These are phyloP conservation scores for Glyphotaelius pellucidus DNA, from an alignment of 2,888 invertebrate species.

Conservation along the genomic window DNA sequence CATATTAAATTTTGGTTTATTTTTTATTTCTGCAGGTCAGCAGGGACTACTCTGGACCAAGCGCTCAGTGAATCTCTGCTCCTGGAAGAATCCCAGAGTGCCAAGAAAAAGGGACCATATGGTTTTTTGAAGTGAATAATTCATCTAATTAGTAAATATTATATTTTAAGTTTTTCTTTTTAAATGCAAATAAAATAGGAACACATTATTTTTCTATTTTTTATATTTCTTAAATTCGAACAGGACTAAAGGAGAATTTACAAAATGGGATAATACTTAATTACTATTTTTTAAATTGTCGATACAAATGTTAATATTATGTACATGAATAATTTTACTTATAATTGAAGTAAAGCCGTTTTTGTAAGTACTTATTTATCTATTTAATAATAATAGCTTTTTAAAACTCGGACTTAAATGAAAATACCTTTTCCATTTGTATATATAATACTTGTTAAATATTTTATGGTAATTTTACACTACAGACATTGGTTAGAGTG, in stretches of 20 bases:
- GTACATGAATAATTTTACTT: not conserved
- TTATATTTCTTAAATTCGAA: not conserved
- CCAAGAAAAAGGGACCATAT: conserved; percentile 75
- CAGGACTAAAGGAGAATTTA: too few species aligned
- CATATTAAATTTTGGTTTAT: not conserved
- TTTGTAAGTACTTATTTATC: not conserved
- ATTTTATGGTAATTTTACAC: too few species aligned
- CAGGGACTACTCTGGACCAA: conserved; percentile 83
- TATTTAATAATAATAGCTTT: not conserved
- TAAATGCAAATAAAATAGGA: conserved; percentile 15
- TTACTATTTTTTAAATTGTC: not conserved
- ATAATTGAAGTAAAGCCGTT: not conserved
- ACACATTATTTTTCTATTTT: not conserved
- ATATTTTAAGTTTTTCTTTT: not conserved
- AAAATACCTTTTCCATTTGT: not conserved
- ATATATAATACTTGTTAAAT: not conserved
- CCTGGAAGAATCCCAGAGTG: conserved; percentile 76
- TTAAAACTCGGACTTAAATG: not conserved
- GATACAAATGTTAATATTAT: not conserved
- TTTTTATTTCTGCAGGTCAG: conserved; percentile 71
- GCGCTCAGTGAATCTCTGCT: conserved; percentile 81
- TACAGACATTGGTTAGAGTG: not conserved
- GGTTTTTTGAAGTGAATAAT: conserved; percentile 76
- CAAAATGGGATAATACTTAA: too few species aligned
- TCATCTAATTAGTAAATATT: not conserved